These are phyloP conservation scores for Meandrusa payeni DNA, from an alignment of 2,888 invertebrate species.

Conservation along the genomic window DNA sequence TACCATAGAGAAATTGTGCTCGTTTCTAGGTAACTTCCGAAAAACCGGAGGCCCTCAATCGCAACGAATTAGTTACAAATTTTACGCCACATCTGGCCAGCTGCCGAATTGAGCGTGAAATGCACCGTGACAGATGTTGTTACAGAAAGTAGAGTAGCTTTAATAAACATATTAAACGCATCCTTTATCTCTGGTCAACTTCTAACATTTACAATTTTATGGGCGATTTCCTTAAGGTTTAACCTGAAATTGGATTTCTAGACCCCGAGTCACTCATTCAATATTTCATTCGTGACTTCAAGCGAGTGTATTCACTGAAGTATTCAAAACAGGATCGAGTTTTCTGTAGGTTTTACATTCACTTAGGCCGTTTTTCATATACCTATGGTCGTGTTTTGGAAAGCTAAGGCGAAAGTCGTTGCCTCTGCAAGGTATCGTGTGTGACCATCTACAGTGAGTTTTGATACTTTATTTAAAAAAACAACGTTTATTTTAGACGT, in stretches of 20 bases:
- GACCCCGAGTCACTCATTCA: background rate
- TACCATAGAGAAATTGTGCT: conserved; percentile 14
- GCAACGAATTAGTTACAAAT: conserved; percentile 16
- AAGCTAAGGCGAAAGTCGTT: conserved; percentile 74
- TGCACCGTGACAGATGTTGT: conserved; percentile 1
- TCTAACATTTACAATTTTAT: conserved; percentile 12
- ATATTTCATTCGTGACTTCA: conserved; percentile 25
- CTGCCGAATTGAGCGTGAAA: conserved; percentile 4
- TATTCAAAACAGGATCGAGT: conserved; percentile 22
- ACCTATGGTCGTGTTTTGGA: conserved; percentile 57
- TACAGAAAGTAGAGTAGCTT: conserved; percentile 16
- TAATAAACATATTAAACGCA: conserved; percentile 6
- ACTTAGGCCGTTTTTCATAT: conserved; percentile 44
- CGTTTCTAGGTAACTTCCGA: conserved; percentile 11
- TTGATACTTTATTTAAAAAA: conserved; percentile 64
- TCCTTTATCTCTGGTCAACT: conserved; percentile 9
- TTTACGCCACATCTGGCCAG: conserved; percentile 10
- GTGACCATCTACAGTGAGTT: conserved; percentile 40
- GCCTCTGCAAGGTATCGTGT: conserved; percentile 43
- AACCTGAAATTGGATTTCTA: conserved; percentile 15
- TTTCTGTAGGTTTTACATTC: conserved; percentile 27
- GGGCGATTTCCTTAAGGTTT: conserved; percentile 9
- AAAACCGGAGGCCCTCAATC: conserved; percentile 14
- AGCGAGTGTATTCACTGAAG: conserved; percentile 28
- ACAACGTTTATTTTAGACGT: too few relatives aligned